Base-by-base conservation (phyloP, 2,797 vertebrate species). In the Heliangelus exortis region DNA sequence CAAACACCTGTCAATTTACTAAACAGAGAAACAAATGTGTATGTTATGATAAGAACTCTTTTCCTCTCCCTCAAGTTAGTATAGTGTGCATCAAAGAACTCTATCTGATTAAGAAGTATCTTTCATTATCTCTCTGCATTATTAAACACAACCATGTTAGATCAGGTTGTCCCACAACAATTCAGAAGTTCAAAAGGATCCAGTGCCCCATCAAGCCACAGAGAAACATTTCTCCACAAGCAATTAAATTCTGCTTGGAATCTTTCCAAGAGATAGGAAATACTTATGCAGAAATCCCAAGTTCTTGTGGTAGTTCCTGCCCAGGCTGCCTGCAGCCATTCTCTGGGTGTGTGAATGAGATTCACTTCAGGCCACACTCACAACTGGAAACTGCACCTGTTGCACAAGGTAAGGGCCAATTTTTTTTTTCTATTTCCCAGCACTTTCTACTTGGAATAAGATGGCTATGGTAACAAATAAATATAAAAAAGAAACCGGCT, bases 1-100 rank as follows among this genome's bases (percentile, higher is more conserved):
- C 84, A 97, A 97, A 95, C 67, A 96, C 39, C 47, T 90, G 93
- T 97, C 85, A 97, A 58, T 87, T 87, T 90, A 91, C 94, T 74
- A 91, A 93, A 95, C 84, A 95, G 84, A 95, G 94, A 95, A 94
- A 83, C 83, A 95, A 96, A 89, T 33, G 26, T 2, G 18, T 36
- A 15, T 78, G 92, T 93, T 89, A 78, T 36, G 91, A 75, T 45
- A 88, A 84, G 78, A 87, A 85, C 21, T 78, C 66, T 66, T 54
- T 90, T 93, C 75, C 55, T 54, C 53, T 58, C 59, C 50, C 33
- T 69, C 48, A 67, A 75, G 80, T 92, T 39, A 78, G 54, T 8
- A 65, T 61, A 73, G 57, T 28, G 36, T 5, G 41, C 85, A 91
- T 81, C 84, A 91, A 85, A 94, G 85, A 53, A 53, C 62, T 81